Conservation (phyloP, 2,888 invertebrate species). For the Pyrrhosoma nymphula region DNA sequence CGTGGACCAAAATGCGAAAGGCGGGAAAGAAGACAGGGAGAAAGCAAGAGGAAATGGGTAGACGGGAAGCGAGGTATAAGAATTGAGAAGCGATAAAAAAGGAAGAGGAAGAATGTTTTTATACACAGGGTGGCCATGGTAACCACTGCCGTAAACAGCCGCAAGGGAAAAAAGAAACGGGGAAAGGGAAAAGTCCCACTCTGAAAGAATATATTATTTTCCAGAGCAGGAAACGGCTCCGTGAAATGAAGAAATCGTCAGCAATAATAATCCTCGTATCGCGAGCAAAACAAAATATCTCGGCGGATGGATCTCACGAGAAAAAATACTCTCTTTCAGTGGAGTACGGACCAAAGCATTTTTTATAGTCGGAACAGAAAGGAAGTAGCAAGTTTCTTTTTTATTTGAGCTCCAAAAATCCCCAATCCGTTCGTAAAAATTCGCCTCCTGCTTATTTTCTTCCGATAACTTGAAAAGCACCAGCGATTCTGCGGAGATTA, state of each 20-base stretch:
- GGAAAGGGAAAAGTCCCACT: not conserved
- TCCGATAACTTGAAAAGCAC: not conserved
- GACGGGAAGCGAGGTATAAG: too few relatives aligned
- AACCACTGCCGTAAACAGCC: constrained; percentile 5
- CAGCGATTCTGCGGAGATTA: not conserved
- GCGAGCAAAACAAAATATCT: not conserved
- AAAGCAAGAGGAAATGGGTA: too few relatives aligned
- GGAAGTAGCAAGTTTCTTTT: not conserved
- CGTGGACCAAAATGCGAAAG: too few relatives aligned
- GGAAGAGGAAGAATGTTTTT: not conserved
- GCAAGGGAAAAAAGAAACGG: not conserved
- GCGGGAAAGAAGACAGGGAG: too few relatives aligned
- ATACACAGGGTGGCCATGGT: not conserved
- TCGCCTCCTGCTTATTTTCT: constrained; percentile 11
- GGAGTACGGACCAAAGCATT: not conserved
- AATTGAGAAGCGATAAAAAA: not conserved
- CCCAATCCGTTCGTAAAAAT: not conserved
- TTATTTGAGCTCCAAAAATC: not conserved
- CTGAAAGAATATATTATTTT: not conserved
- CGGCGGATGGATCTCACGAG: not conserved
- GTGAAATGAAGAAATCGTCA: constrained; percentile 27
- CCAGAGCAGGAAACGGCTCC: constrained; percentile 4
- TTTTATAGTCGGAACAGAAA: constrained; percentile 9
- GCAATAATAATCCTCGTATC: constrained; percentile 36
- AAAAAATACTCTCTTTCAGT: not conserved